Conservation (phyloP, 2,888 invertebrate species). For the Andrena flavipes region DNA sequence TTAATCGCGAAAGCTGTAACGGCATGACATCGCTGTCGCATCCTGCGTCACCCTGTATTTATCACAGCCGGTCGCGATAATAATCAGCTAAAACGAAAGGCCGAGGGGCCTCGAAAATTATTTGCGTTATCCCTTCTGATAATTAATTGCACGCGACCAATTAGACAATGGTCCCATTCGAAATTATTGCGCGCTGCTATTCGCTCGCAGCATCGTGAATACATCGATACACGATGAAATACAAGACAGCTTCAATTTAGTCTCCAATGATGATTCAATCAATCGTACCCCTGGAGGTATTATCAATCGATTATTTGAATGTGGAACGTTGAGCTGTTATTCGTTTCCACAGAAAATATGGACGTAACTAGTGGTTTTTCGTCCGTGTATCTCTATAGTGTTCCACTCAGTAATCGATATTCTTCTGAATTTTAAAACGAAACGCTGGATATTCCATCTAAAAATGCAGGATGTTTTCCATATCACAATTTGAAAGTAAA, state of each 20-base stretch:
- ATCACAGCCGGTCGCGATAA: slow-evolving; percentile 56
- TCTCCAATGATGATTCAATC: not conserved
- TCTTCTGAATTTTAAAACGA: not conserved
- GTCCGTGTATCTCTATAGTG: too few species aligned
- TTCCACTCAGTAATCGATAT: too few species aligned
- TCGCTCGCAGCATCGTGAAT: not conserved
- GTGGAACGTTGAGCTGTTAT: not conserved
- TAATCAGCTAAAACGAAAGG: slow-evolving; percentile 58
- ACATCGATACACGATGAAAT: not conserved
- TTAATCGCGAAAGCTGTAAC: slow-evolving; percentile 65
- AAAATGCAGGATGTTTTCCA: too few species aligned
- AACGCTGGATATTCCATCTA: not conserved
- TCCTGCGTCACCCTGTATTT: slow-evolving; percentile 54
- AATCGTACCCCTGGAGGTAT: not conserved
- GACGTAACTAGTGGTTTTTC: too few species aligned
- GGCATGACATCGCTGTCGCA: slow-evolving; percentile 22
- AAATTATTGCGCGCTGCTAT: slow-evolving; percentile 16
- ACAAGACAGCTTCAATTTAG: not conserved
- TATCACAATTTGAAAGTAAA: too few species aligned
- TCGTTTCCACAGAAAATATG: too few species aligned
- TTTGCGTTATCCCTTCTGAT: slow-evolving; percentile 26
- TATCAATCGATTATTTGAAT: not conserved
- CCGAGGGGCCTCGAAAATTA: slow-evolving; percentile 33
- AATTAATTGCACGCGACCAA: slow-evolving; percentile 50
- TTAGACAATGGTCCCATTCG: slow-evolving; percentile 38